phyloP scores from a whole-genome alignment of 2,797 vertebrate species.

The Sebastes matsubarae region DNA sequence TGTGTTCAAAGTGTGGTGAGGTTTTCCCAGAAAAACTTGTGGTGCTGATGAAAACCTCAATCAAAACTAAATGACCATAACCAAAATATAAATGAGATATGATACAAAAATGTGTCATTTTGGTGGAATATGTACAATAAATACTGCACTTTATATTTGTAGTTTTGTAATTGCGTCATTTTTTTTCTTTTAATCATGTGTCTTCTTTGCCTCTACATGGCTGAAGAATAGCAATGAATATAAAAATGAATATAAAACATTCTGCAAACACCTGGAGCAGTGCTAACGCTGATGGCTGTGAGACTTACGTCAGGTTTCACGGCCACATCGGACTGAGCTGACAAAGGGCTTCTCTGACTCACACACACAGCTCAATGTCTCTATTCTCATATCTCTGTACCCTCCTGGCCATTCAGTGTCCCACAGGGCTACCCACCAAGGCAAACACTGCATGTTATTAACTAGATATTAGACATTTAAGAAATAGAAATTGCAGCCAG shows the following conservation, averaged over 20 bases:
- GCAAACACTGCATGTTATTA: constrained; percentile 28
- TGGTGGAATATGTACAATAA: neutral
- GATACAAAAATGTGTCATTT: too few relatives aligned
- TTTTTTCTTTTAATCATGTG: neutral
- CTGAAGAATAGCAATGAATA: neutral
- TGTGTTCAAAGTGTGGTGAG: neutral
- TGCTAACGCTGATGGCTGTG: constrained; percentile 19
- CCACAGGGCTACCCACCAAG: neutral
- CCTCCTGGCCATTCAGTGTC: neutral
- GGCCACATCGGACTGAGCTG: constrained; percentile 14
- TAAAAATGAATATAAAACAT: constrained; percentile 18
- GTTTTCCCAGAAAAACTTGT: neutral
- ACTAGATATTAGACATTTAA: constrained; percentile 16
- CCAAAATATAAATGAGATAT: neutral
- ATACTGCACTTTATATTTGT: neutral
- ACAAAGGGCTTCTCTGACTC: constrained; percentile 17
- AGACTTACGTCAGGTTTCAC: neutral
- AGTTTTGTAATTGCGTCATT: neutral
- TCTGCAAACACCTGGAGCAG: neutral
- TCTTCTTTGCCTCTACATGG: neutral
- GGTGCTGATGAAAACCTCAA: neutral
- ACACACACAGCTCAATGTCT: constrained; percentile 2
- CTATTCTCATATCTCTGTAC: constrained; percentile 18
- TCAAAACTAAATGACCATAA: neutral
- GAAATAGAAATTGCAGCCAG: constrained; percentile 2